Evolutionary conservation across 2,888 invertebrate genomes (phyloP), one percentile per base, ranked within the genome.

Genomic region (Idaea straminata): DNA sequence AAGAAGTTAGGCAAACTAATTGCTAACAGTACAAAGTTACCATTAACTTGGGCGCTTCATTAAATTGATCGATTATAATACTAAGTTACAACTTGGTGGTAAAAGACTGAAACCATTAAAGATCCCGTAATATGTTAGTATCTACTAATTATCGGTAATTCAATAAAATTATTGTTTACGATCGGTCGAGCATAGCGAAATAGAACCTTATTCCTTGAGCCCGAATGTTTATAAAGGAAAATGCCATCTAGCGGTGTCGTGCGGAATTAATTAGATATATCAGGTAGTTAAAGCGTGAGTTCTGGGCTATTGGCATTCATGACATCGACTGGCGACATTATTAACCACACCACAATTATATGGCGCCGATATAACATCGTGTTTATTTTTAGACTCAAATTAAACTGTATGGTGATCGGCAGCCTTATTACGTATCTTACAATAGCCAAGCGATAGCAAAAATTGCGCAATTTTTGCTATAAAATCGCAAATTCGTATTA

Each of bases 341-440:
- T 83, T 84, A 81, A 73, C 74, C 70, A 80, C 81, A 73, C 74
- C 70, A 80, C 81, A 81, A 86, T 86, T 87, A 87, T 80, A 79
- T 74, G 86, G 87, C 88, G 87, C 87, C 86, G 74, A 70, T 74
- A 72, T 78, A 76, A 78, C 74, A 76, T 74, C 66, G 72, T 72
- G 73, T 75, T 77, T 78, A 78, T 83, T 79, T 80, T 79, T 76
- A 80, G 72, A 76, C 62, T 67, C 65, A 71, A 59, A 59, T 59
- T 59, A 25, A 16, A 59, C 34, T 47, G 10, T 47, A 47, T 13
- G 13, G 47, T 13, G 47, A 47, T 47, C 47, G n/a, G n/a, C n/a
- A n/a, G n/a, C n/a, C n/a, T n/a, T n/a, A n/a, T n/a, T n/a, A n/a
- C n/a, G n/a, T n/a, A n/a, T n/a, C n/a, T n/a, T n/a, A n/a, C n/a